phyloP scores from a whole-genome alignment of 2,797 vertebrate genomes.

The Emydoidea blandingii region DNA sequence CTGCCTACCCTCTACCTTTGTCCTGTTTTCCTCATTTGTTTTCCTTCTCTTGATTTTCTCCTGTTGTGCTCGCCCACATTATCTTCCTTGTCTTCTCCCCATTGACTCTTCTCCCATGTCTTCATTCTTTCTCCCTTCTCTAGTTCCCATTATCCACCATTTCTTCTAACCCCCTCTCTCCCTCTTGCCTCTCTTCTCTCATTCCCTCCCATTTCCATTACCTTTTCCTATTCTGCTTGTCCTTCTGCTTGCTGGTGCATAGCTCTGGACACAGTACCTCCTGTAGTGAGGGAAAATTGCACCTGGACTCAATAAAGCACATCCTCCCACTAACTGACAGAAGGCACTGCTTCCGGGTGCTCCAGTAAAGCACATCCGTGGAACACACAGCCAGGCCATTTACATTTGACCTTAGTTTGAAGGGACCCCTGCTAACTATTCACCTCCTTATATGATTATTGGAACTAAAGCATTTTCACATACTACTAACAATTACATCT shows the following conservation, averaged over 20 bases:
- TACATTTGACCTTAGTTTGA: not conserved
- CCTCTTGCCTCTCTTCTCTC: not conserved
- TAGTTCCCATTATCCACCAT: not conserved
- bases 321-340: not conserved
- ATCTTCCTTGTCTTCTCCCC: not conserved
- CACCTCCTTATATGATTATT: not conserved
- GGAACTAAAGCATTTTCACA: not conserved
- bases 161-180: not conserved
- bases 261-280: not conserved
- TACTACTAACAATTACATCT: not conserved
- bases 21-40: conserved; percentile 16
- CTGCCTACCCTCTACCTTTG: not conserved
- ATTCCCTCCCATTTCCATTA: accelerated
- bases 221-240: not conserved
- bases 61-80: not conserved
- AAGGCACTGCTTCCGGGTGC: not conserved
- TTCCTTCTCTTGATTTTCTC: conserved; percentile 11
- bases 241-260: not conserved
- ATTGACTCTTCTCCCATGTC: not conserved
- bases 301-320: not conserved
- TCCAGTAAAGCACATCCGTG: not conserved
- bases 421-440: too few relatives aligned
- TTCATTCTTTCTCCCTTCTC: not conserved
- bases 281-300: not conserved
- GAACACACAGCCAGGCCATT: not conserved